Conservation (phyloP, 2,113 vertebrate genomes). For the Cyphomyrus plagiostoma region DNA sequence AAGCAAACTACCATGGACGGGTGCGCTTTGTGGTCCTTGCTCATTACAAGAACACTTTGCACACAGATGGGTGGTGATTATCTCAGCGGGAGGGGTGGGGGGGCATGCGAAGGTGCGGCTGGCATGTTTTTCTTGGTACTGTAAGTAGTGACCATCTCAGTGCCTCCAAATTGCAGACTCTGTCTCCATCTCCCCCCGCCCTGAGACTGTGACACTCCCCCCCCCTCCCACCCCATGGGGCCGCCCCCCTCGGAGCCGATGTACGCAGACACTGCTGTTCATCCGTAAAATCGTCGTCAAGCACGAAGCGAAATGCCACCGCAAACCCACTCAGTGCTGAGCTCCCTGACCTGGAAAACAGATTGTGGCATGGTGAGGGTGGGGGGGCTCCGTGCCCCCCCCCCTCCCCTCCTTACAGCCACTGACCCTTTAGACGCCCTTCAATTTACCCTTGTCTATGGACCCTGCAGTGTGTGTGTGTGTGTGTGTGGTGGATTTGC, state of each 20-base stretch:
- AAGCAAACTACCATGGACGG: neutral
- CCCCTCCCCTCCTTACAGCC: neutral
- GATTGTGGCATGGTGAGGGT: neutral
- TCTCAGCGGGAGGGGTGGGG: neutral
- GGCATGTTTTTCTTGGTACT: constrained; percentile 4
- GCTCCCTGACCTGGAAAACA: neutral
- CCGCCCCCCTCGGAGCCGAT: neutral
- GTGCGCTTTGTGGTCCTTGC: too few relatives aligned
- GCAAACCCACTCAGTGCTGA: neutral
- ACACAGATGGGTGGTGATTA: constrained; percentile 13
- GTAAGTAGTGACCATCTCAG: neutral
- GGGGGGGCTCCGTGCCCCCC: neutral
- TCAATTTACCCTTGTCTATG: neutral
- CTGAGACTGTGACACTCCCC: neutral
- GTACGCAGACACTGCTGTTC: neutral
- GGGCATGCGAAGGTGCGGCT: neutral
- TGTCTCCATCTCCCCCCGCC: neutral
- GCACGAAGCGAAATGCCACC: neutral
- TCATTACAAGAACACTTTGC: neutral
- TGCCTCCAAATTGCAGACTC: neutral
- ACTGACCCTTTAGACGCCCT: neutral
- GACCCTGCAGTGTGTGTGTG: neutral
- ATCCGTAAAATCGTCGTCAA: constrained; percentile 1
- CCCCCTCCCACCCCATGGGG: neutral
- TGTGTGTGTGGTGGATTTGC: neutral